A percentile compares a stretch with the other conserved stretches of the same genome.
These are phyloP conservation scores for Drosophila cardini DNA, from an alignment of 1,140 invertebrate genomes.

Conservation along the genomic window DNA sequence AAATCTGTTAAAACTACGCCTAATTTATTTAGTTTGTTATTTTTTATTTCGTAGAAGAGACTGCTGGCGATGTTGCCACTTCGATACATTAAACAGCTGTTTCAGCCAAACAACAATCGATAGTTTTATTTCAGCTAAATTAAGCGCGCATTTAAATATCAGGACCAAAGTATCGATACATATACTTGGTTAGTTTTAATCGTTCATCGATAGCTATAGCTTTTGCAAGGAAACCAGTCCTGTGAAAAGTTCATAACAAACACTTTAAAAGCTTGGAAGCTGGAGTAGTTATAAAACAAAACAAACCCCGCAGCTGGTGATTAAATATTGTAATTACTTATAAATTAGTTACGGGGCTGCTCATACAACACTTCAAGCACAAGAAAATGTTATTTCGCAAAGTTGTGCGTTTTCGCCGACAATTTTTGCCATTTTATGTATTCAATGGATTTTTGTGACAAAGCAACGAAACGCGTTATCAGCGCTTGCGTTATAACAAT, in stretches of 20 bases:
- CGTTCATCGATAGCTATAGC: no score
- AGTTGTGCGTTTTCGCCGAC: conserved; percentile 61
- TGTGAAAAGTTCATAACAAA: conserved; percentile 6
- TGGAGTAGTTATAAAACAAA: conserved; percentile 38
- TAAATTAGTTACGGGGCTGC: conserved; percentile 9
- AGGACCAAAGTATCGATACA: neutral
- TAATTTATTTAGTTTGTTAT: neutral
- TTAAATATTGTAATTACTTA: neutral
- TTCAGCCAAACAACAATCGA: neutral
- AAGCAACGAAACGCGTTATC: conserved; percentile 69
- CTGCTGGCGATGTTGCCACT: conserved; percentile 21
- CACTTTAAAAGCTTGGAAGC: conserved; percentile 21
- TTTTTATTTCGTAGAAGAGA: conserved; percentile 7
- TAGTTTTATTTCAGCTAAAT: neutral
- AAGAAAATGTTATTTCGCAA: conserved; percentile 72
- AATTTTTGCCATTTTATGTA: conserved; percentile 74
- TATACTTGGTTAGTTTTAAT: neutral
- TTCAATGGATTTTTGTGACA: conserved; percentile 80
- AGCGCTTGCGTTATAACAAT: conserved; percentile 73
- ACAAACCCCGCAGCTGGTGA: conserved; percentile 10
- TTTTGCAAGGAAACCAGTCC: conserved; percentile 20
- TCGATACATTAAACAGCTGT: conserved; percentile 19
- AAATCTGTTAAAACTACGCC: neutral
- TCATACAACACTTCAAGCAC: neutral
- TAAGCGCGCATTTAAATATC: neutral